Base-by-base conservation (phyloP, 2,888 invertebrate genomes). In the Anorthoa munda region DNA sequence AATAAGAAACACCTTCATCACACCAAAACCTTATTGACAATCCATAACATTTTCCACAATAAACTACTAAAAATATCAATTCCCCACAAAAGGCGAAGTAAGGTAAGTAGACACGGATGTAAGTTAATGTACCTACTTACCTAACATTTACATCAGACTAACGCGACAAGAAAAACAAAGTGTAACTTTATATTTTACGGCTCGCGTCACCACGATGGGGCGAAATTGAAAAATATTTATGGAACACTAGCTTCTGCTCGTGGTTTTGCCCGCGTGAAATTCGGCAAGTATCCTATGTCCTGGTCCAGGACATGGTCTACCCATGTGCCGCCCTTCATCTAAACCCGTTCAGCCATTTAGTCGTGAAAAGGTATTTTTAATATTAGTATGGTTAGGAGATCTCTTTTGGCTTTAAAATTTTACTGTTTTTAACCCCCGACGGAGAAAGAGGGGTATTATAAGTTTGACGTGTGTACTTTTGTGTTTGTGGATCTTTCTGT, bases 121-220 rank as follows among this genome's bases (percentile, higher is more conserved):
- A 23, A 55, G 66, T 55, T 77, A 79, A 85, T 79, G 81, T 72
- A 26, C 17, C 23, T 45, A 56, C 17, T 31, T 77, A 72, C 13
- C 11, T 2, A 55, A 64, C 77, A 77, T 86, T 85, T 82, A 84
- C 79, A 70, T 77, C 55, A 74, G 18, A 31, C 64, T 46, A 64
- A 75, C 21, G 60, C 26, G 65, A 73, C 70, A 68, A 66, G 53
- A 21, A 55, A 59, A 75, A 79, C 58, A 53, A 74, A 58, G 12
- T 61, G 86, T 78, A 78, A 82, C 76, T 73, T 74, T 53, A 82
- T 86, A 86, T 72, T 79, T 76, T 66, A 71, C 56, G 51, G 39
- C 2, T 11, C 23, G 18, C 63, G 50, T 55, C 77, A 72, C 73
- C 11, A 21, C 13, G 50, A 15, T 56, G 58, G 61, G 61, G 46